Base-by-base conservation (phyloP, 2,888 invertebrate species). In the Adelognathus sp. region DNA sequence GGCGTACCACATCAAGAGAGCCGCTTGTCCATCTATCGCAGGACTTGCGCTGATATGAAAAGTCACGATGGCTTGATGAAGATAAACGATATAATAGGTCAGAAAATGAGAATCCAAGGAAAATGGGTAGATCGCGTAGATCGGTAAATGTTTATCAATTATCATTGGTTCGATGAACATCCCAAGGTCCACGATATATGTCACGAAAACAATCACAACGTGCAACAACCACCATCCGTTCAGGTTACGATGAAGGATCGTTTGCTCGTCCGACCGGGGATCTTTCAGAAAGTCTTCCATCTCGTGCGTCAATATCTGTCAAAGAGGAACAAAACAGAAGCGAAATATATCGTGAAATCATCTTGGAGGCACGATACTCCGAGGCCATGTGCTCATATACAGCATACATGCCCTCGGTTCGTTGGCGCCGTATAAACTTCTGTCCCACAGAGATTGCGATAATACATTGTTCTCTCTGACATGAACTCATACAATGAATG, bases 1-100 rank as follows among this genome's bases (percentile, higher is more conserved):
- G 0, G 71, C 44, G 33, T 81, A 86, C 86, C 85, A 86, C 21
- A 86, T 14, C 3, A 83, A 44, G 0, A 83, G 6, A 11, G 82
- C 83, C 7, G 82, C 58, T 11, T 82, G 82, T 67, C 82, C 80
- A 70, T 86, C 85, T 1, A 81, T 36, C 2, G 78, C 61, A 18
- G 83, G 60, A 18, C 74, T 79, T 7, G 82, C 63, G n/a, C 61
- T 16, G 41, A 24, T 67, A 24, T 70, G 60, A 21, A 80, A 39
- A 3, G 52, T 56, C 18, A 54, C 61, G 9, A 80, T 18, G 3
- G 46, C 21, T 36, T 81, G 80, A 21, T 81, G 77, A 0, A 69
- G 1, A 18, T 78, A 80, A 3, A 24, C 7, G 2, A 50, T 5
- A 50, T n/a, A 50, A 3, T 36, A 3, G 3, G 6, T n/a, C n/a